Conservation (phyloP, 2,113 vertebrate genomes). For the Phylloscopus trochilus region DNA sequence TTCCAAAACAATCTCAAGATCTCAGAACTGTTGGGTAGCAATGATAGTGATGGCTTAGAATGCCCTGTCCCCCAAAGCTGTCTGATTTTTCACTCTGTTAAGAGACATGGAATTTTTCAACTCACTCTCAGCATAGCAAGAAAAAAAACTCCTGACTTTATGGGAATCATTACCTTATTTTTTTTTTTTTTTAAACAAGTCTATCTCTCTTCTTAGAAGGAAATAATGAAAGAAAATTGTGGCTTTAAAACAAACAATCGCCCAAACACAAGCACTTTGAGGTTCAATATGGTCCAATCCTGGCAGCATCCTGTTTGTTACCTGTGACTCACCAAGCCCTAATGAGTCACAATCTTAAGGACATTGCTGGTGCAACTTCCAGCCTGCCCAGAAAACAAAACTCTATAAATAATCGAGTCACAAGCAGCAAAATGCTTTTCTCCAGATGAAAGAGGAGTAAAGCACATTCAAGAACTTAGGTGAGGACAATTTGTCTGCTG, state of each 20-base stretch:
- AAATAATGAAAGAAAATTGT: neutral
- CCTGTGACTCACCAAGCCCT: neutral
- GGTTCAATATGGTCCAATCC: neutral
- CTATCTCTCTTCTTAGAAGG: neutral
- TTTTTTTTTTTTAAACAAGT: neutral
- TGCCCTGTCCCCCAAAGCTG: neutral
- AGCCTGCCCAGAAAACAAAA: neutral
- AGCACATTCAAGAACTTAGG: neutral
- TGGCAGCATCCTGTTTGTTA: conserved; percentile 19
- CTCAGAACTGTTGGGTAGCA: neutral
- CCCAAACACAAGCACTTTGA: neutral
- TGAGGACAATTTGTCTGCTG: neutral
- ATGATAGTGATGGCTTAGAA: neutral
- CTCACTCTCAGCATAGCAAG: neutral
- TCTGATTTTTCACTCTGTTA: neutral
- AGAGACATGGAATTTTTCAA: neutral
- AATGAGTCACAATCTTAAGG: neutral
- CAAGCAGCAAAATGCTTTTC: neutral
- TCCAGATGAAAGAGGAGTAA: neutral
- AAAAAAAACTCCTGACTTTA: fast-evolving
- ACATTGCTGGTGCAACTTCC: neutral
- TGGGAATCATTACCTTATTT: neutral
- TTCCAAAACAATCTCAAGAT: neutral
- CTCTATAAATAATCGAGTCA: conserved; percentile 5
- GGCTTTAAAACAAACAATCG: no score